Evolutionary conservation across 92 coral and sea anemone species (phyloP).

Genomic region (Diadumene lineata): DNA sequence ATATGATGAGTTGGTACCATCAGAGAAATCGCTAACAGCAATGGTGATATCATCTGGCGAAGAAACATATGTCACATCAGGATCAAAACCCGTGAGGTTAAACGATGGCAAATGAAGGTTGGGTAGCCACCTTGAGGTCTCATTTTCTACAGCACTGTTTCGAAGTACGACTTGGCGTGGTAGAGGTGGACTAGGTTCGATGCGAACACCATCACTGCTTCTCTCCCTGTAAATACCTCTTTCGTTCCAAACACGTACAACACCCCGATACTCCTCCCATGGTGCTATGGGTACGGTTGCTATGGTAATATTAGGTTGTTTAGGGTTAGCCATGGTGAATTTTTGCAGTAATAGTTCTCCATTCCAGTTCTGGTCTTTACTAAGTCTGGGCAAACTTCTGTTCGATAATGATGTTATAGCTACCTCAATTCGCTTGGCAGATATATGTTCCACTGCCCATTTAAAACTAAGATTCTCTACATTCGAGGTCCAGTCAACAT

Average conservation of each 20-base stretch:
- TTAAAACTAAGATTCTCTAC: conserved; percentile 58
- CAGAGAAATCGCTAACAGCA: conserved; percentile 35
- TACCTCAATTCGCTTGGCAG: conserved; percentile 69
- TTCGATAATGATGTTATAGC: conserved; percentile 72
- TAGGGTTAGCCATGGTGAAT: conserved; percentile 69
- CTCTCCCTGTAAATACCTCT: conserved; percentile 69
- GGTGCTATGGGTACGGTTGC: conserved; percentile 52
- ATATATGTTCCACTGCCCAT: conserved; percentile 71
- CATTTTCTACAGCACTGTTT: conserved; percentile 70
- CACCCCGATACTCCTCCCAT: conserved; percentile 79
- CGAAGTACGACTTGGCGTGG: conserved; percentile 45
- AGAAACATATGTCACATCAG: conserved; percentile 49
- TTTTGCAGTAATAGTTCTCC: conserved; percentile 80
- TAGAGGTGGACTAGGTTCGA: conserved; percentile 80
- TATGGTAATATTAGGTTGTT: conserved; percentile 60
- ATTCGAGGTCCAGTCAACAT: conserved; percentile 86
- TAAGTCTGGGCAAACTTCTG: conserved; percentile 51
- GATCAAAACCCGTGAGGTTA: conserved; percentile 28
- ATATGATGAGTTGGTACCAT: conserved; percentile 10
- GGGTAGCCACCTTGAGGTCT: conserved; percentile 80
- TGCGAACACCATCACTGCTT: conserved; percentile 75
- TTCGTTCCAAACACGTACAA: conserved; percentile 77
- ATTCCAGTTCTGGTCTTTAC: conserved; percentile 59
- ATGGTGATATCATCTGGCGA: conserved; percentile 61
- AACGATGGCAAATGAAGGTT: conserved; percentile 61